A percentile compares a stretch with the other conserved stretches of the same genome.
Evolutionary conservation across 2,113 vertebrate species (phyloP).

Genomic region (Leiothrix lutea): DNA sequence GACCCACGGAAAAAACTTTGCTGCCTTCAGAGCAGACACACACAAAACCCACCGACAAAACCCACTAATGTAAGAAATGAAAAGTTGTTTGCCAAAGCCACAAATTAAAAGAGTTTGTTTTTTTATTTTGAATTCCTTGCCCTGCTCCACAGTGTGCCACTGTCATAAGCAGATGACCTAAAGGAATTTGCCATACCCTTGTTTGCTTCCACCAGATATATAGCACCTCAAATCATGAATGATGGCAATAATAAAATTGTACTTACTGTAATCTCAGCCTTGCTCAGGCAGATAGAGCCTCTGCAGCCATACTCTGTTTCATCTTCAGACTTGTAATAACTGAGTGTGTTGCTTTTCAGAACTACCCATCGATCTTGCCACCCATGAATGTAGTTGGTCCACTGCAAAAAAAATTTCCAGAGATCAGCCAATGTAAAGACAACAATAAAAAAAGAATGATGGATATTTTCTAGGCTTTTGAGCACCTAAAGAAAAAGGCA

Average conservation of each 20-base stretch:
- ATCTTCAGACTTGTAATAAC: slow-evolving; percentile 97
- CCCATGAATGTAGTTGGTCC: slow-evolving; percentile 99
- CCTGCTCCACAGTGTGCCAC: background rate
- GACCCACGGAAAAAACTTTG: background rate
- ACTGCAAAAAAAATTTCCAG: slow-evolving; percentile 72
- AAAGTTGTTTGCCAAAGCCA: background rate
- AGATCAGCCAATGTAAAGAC: background rate
- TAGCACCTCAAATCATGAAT: background rate
- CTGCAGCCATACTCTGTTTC: slow-evolving; percentile 95
- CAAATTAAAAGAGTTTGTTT: background rate
- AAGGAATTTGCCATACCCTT: background rate
- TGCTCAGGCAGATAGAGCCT: slow-evolving; percentile 95
- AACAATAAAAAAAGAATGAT: background rate
- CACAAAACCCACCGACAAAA: background rate
- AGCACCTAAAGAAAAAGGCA: background rate
- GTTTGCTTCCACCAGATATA: background rate
- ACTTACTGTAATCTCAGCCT: slow-evolving; percentile 95
- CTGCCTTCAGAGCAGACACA: background rate
- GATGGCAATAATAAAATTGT: background rate
- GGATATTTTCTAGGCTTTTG: background rate
- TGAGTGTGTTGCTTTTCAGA: slow-evolving; percentile 91
- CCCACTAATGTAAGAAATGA: background rate
- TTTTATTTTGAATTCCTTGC: background rate
- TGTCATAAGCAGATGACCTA: background rate
- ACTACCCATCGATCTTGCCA: slow-evolving; percentile 99